Conservation (phyloP, 2,888 invertebrate genomes). For the Nomada hirtipes region DNA sequence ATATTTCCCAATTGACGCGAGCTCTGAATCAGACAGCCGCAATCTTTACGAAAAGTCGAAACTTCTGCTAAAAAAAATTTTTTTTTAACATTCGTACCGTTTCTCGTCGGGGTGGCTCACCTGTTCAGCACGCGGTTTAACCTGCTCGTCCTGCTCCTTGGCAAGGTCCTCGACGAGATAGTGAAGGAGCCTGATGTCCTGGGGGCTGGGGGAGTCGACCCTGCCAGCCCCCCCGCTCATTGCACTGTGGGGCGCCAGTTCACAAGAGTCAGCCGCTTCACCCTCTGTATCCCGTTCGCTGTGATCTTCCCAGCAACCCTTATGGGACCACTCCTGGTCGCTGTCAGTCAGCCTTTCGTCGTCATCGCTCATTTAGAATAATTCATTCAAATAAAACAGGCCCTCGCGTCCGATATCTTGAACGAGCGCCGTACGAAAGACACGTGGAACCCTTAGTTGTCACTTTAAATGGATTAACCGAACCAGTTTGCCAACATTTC, state of each 20-base stretch:
- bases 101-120: constrained; percentile 68
- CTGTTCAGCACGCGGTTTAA: constrained; percentile 78
- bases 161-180: constrained; percentile 82
- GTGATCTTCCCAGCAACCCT: constrained; percentile 70
- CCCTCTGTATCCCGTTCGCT: constrained; percentile 65
- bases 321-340: constrained; percentile 74
- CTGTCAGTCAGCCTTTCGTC: constrained; percentile 79
- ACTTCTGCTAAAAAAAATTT: too few species aligned
- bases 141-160: constrained; percentile 79
- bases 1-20: too few species aligned
- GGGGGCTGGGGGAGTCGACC: constrained; percentile 82
- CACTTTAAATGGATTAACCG: background rate
- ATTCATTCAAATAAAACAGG: constrained; percentile 54
- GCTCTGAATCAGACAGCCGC: too few species aligned
- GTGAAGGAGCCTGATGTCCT: constrained; percentile 82
- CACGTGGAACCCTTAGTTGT: background rate
- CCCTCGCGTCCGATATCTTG: background rate
- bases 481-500: background rate
- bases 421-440: background rate
- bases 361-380: constrained; percentile 83
- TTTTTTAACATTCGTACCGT: background rate
- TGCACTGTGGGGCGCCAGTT: constrained; percentile 82
- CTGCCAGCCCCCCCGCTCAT: constrained; percentile 82
- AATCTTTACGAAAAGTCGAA: too few species aligned
- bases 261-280: constrained; percentile 73